A percentile compares a stretch with the other conserved stretches of the same genome.
Evolutionary conservation across 2,888 invertebrate species (phyloP).

Genomic region (Linnaemya tessellans): DNA sequence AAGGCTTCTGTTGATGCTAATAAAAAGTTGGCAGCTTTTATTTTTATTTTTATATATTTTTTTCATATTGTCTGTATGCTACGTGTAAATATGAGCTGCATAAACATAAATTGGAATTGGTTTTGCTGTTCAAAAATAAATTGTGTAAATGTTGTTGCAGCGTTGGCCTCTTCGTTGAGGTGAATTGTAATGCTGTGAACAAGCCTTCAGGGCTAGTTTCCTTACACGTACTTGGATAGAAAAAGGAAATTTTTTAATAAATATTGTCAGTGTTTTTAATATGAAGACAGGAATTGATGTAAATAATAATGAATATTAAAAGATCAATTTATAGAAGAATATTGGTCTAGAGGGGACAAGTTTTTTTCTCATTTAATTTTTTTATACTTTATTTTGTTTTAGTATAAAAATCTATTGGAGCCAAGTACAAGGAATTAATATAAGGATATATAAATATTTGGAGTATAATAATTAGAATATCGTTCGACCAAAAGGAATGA

Average conservation of each 20-base stretch:
- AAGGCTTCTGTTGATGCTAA: conserved; percentile 66
- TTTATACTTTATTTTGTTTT: background rate
- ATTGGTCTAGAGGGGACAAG: background rate
- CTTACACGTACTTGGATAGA: background rate
- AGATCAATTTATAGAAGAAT: conserved; percentile 51
- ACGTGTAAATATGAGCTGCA: background rate
- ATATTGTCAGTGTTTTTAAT: conserved; percentile 68
- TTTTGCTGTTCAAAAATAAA: conserved; percentile 1
- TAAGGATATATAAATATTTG: too few species aligned
- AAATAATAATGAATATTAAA: conserved; percentile 62
- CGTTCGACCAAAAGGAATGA: too few species aligned
- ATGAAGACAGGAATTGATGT: conserved; percentile 64
- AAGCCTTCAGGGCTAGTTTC: conserved; percentile 57
- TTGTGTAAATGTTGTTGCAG: conserved; percentile 48
- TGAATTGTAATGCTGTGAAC: conserved; percentile 56
- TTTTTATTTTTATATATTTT: conserved; percentile 14
- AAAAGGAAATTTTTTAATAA: conserved; percentile 66
- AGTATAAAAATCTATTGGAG: background rate
- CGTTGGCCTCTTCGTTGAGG: conserved; percentile 57
- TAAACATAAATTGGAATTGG: conserved; percentile 32
- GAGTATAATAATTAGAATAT: too few species aligned
- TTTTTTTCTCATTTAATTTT: background rate
- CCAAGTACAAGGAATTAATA: too few species aligned
- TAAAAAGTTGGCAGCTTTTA: conserved; percentile 45
- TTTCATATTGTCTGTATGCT: conserved; percentile 4